These are phyloP conservation scores for Aphelenchoides fujianensis DNA, from an alignment of 1,140 invertebrate species.

Conservation along the genomic window DNA sequence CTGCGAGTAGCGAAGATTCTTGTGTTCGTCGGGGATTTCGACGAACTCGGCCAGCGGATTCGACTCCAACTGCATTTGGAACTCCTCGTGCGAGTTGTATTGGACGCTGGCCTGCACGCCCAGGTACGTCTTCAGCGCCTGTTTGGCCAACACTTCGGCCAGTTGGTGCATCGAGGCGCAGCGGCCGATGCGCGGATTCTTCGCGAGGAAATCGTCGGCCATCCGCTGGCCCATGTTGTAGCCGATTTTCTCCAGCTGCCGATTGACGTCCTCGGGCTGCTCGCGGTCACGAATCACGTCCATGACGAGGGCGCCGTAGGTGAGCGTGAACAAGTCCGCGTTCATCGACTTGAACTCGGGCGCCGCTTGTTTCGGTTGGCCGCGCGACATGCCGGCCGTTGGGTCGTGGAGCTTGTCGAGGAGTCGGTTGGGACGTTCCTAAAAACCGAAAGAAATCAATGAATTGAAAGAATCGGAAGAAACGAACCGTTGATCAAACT, in stretches of 20 bases:
- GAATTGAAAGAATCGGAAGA: too few relatives aligned
- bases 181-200: constrained; percentile 76
- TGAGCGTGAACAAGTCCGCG: constrained; percentile 85
- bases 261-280: constrained; percentile 81
- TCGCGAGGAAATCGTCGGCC: constrained; percentile 93
- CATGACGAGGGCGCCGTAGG: constrained; percentile 92
- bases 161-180: constrained; percentile 95
- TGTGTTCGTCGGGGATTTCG: constrained; percentile 84
- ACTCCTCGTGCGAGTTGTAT: constrained; percentile 76
- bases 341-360: constrained; percentile 29
- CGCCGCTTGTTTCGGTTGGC: not conserved
- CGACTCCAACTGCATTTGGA: constrained; percentile 86
- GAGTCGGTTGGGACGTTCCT: too few relatives aligned
- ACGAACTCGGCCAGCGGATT: constrained; percentile 98
- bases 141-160: constrained; percentile 86
- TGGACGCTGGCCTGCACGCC: constrained; percentile 66
- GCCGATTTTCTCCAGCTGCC: constrained; percentile 67
- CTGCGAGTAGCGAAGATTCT: constrained; percentile 83
- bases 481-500: not conserved
- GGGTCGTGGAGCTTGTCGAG: not conserved
- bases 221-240: constrained; percentile 96
- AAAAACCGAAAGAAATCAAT: too few relatives aligned
- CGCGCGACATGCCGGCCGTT: not conserved
- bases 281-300: constrained; percentile 96
- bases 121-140: constrained; percentile 52